A percentile compares a stretch with the other conserved stretches of the same genome.
These are phyloP conservation scores for Cephus runcator DNA, from an alignment of 2,888 invertebrate genomes.

Conservation along the genomic window DNA sequence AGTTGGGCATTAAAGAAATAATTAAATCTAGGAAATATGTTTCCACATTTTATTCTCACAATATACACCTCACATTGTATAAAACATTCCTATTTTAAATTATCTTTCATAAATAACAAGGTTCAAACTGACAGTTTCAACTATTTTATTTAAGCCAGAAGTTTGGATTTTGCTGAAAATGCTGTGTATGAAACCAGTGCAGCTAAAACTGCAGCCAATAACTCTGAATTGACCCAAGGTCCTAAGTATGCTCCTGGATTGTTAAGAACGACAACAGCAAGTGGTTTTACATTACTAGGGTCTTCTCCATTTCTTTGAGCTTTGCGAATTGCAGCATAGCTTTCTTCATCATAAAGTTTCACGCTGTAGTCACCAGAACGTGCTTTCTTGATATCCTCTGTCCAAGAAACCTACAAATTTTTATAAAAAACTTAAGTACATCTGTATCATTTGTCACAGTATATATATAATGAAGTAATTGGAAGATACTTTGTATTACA, in stretches of 20 bases:
- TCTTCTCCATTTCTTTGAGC: conserved; percentile 80
- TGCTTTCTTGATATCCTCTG: conserved; percentile 85
- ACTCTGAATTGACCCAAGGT: conserved; percentile 92
- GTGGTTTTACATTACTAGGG: conserved; percentile 73
- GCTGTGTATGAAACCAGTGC: conserved; percentile 88
- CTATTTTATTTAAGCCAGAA: conserved; percentile 72
- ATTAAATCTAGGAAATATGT: background rate
- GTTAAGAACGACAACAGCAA: conserved; percentile 77
- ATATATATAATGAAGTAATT: background rate
- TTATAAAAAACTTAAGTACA: conserved; percentile 38
- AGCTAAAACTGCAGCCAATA: conserved; percentile 83
- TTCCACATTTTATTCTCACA: background rate
- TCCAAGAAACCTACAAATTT: conserved; percentile 86
- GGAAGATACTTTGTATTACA: background rate
- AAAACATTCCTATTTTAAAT: conserved; percentile 10
- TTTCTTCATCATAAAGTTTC: conserved; percentile 91
- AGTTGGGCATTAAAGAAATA: background rate
- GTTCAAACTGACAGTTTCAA: background rate
- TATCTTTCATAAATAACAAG: conserved; percentile 12
- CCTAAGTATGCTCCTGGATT: conserved; percentile 89
- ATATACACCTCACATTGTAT: background rate
- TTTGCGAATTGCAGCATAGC: conserved; percentile 87
- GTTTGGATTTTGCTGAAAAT: conserved; percentile 83
- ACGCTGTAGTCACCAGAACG: conserved; percentile 84
- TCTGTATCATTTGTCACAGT: background rate